Percentiles rank a stretch among this genome's conserved stretches.
Evolutionary conservation across 2,797 vertebrate genomes (phyloP).

Genomic region (Bucorvus abyssinicus): DNA sequence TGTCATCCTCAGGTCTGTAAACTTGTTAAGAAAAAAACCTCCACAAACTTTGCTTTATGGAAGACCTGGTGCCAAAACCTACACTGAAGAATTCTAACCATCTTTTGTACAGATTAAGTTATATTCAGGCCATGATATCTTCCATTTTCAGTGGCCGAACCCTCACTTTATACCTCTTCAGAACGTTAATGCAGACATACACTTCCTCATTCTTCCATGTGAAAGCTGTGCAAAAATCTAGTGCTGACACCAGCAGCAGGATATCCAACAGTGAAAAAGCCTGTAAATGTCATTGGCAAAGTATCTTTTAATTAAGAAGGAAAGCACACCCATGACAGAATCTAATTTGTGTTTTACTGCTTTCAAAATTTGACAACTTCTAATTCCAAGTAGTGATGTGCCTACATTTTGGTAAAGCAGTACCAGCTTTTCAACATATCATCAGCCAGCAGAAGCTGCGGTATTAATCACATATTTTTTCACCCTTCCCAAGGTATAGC

Average conservation of each 20-base stretch:
- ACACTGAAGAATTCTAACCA: background rate
- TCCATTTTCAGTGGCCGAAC: background rate
- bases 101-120: background rate
- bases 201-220: background rate
- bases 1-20: background rate
- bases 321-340: background rate
- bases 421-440: background rate
- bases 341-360: background rate
- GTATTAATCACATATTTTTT: background rate
- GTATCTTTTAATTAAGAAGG: background rate
- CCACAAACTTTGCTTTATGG: background rate
- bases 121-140: background rate
- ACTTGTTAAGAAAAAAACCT: background rate
- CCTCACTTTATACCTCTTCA: background rate
- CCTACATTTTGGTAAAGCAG: background rate
- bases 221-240: background rate
- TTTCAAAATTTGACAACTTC: background rate
- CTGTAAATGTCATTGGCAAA: background rate
- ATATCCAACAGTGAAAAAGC: background rate
- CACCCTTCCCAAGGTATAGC: background rate
- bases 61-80: background rate
- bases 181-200: background rate
- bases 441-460: background rate
- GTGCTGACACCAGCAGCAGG: background rate
- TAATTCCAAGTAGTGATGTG: background rate